Conservation (phyloP, 2,888 invertebrate genomes). For the Phyllotreta striolata region DNA sequence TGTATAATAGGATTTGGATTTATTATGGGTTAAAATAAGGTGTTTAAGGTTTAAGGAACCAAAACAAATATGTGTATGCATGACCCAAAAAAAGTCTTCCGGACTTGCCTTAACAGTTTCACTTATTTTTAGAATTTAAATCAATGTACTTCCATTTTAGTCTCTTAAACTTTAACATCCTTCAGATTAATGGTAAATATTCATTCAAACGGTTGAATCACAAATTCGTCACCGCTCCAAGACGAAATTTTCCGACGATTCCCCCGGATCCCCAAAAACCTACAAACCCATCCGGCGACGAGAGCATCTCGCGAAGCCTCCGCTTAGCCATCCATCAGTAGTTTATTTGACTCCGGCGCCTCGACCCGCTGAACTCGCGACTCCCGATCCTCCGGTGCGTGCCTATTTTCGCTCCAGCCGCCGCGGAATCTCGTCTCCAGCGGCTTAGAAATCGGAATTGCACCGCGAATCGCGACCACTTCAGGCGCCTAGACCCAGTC, state of each 20-base stretch:
- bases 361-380: constrained; percentile 47
- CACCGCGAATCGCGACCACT: background rate
- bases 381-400: constrained; percentile 19
- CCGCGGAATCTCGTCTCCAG: constrained; percentile 14
- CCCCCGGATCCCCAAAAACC: constrained; percentile 14
- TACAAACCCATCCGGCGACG: constrained; percentile 12
- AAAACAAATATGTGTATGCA: too few relatives aligned
- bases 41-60: too few relatives aligned
- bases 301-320: constrained; percentile 18
- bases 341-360: constrained; percentile 41
- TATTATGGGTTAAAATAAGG: too few relatives aligned
- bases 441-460: constrained; percentile 8
- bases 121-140: too few relatives aligned
- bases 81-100: too few relatives aligned
- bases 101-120: too few relatives aligned
- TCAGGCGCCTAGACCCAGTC: constrained; percentile 9
- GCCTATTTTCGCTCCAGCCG: constrained; percentile 12
- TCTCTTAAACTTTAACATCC: too few relatives aligned
- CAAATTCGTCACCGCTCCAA: too few relatives aligned
- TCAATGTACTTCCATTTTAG: too few relatives aligned
- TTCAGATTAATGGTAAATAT: too few relatives aligned
- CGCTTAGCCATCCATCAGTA: constrained; percentile 24
- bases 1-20: too few relatives aligned
- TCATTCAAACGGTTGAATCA: too few relatives aligned
- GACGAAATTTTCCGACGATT: background rate